Evolutionary conservation across 2,888 invertebrate species (phyloP).

Genomic region (Ophonus ardosiacus): DNA sequence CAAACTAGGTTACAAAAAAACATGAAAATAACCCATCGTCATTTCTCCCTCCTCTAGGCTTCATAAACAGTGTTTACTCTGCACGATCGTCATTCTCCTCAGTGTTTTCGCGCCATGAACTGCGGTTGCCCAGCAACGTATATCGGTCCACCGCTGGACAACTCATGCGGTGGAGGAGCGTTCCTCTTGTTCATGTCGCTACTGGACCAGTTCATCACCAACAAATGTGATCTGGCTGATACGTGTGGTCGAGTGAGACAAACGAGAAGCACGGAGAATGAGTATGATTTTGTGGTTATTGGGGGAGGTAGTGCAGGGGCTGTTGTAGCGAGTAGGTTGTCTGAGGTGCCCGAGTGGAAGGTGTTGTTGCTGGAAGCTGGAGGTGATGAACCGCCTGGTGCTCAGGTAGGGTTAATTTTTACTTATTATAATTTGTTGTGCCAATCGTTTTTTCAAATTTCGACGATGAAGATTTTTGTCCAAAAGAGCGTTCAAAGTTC

Average conservation of each 20-base stretch:
- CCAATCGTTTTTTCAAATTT: no score
- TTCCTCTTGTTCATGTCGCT: conserved; percentile 82
- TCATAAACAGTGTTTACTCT: background rate
- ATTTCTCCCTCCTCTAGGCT: background rate
- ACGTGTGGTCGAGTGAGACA: conserved; percentile 80
- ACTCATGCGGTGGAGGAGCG: conserved; percentile 79
- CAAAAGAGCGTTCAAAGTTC: no score
- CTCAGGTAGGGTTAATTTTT: conserved; percentile 70
- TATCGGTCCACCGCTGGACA: conserved; percentile 79
- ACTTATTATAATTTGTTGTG: no score
- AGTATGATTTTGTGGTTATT: conserved; percentile 83
- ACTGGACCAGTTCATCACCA: conserved; percentile 80
- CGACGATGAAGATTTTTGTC: no score
- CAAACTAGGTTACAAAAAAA: background rate
- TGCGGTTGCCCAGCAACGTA: conserved; percentile 79
- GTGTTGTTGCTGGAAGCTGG: conserved; percentile 86
- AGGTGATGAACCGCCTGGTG: conserved; percentile 82
- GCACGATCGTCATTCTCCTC: background rate
- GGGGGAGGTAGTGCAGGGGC: conserved; percentile 84
- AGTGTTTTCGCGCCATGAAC: conserved; percentile 71
- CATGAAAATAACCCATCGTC: conserved; percentile 17
- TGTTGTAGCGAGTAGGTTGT: conserved; percentile 81
- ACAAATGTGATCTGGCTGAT: conserved; percentile 79
- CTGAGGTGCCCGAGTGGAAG: conserved; percentile 82
- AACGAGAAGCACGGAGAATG: conserved; percentile 74